Percentiles rank a stretch among this genome's conserved stretches.
Evolutionary conservation across 2,797 vertebrate genomes (phyloP).

Genomic region (Molossus molossus): DNA sequence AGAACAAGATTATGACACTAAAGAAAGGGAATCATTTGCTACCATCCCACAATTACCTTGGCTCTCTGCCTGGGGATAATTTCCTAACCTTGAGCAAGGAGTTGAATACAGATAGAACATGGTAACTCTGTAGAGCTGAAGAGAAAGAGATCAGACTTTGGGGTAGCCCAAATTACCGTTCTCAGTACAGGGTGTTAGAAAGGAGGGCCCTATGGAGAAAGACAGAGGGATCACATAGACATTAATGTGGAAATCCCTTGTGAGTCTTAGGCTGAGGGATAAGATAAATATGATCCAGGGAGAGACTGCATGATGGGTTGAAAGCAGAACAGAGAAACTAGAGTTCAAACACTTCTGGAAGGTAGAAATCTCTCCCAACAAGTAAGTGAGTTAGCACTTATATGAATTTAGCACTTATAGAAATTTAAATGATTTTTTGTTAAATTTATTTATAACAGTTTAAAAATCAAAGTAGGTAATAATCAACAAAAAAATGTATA

Average conservation of each 20-base stretch:
- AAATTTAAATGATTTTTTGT: neutral
- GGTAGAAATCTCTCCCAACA: neutral
- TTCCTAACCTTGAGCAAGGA: neutral
- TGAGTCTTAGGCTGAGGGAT: neutral
- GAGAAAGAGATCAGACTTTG: neutral
- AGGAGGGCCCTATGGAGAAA: too few relatives aligned
- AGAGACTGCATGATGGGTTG: neutral
- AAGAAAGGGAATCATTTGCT: neutral
- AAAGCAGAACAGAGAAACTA: neutral
- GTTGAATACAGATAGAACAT: neutral
- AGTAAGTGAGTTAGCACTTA: neutral
- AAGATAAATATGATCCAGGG: neutral
- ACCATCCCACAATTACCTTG: neutral
- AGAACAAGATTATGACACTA: neutral
- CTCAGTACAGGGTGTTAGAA: neutral
- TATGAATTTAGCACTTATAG: neutral
- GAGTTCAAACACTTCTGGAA: neutral
- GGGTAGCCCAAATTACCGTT: neutral
- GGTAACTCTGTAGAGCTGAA: neutral
- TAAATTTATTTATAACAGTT: neutral
- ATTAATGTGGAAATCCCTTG: too few relatives aligned
- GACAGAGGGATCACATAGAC: neutral
- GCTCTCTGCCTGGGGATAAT: neutral
- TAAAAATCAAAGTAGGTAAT: neutral
- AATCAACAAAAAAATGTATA: neutral